A percentile compares a stretch with the other conserved stretches of the same genome.
phyloP scores from a whole-genome alignment of 2,797 vertebrate genomes.

The Adrianichthys oophorus region DNA sequence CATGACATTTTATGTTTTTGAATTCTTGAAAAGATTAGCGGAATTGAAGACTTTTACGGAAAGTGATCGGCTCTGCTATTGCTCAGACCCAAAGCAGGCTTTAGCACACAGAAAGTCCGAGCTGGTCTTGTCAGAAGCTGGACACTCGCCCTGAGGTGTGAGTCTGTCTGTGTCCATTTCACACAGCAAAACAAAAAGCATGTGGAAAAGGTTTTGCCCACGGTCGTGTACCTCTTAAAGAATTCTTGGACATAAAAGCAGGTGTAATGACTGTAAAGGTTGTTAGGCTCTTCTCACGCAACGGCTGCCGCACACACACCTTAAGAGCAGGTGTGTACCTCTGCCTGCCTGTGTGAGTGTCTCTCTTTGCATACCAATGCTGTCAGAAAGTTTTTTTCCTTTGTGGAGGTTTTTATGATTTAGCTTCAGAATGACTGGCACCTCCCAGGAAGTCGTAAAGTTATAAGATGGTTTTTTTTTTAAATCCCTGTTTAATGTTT shows the following conservation, averaged over 20 bases:
- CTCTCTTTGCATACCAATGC: slow-evolving; percentile 42
- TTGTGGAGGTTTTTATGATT: slow-evolving; percentile 30
- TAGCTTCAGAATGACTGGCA: slow-evolving; percentile 10
- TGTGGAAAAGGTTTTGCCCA: slow-evolving; percentile 52
- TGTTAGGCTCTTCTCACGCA: slow-evolving; percentile 64
- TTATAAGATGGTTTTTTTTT: not conserved
- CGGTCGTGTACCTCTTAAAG: slow-evolving; percentile 50
- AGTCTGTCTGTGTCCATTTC: slow-evolving; percentile 34
- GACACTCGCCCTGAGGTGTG: slow-evolving; percentile 14
- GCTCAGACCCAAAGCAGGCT: slow-evolving; percentile 2
- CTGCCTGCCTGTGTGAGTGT: slow-evolving; percentile 14
- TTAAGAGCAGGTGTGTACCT: slow-evolving; percentile 58
- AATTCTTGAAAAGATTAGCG: slow-evolving; percentile 44
- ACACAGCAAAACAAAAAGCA: slow-evolving; percentile 14
- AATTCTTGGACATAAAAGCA: slow-evolving; percentile 74
- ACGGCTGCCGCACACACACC: slow-evolving; percentile 65
- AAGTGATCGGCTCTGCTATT: slow-evolving; percentile 20
- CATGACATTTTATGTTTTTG: not conserved
- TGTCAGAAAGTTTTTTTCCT: slow-evolving; percentile 29
- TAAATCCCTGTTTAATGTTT: too few relatives aligned
- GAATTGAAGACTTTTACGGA: slow-evolving; percentile 28
- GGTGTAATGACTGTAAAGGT: slow-evolving; percentile 72
- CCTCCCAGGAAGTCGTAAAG: not conserved
- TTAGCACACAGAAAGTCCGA: not conserved
- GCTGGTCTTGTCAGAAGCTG: slow-evolving; percentile 11